Conservation (phyloP, 1,140 invertebrate genomes). For the Sycobia sp. region DNA sequence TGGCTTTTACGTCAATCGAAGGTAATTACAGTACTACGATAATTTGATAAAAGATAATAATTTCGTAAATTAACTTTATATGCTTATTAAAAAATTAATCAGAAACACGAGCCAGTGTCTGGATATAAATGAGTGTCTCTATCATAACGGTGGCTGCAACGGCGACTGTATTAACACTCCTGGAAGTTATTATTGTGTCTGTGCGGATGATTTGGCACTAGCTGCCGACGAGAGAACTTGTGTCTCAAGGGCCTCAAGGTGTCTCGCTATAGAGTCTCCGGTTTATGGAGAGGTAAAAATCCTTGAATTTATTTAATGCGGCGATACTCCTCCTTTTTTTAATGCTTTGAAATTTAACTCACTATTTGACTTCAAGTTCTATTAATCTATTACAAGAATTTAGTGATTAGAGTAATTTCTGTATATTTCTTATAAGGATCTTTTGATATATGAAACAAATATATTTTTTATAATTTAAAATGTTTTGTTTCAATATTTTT, state of each 20-base stretch:
- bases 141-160: constrained; percentile 56
- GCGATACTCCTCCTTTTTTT: too few species aligned
- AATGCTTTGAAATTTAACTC: too few species aligned
- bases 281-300: constrained; percentile 47
- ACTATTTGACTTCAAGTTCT: too few species aligned
- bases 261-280: constrained; percentile 46
- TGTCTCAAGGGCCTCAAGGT: constrained; percentile 49
- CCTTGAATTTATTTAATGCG: neutral
- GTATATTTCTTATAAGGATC: too few species aligned
- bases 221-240: constrained; percentile 63
- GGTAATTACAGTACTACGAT: constrained; percentile 36
- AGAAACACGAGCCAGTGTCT: constrained; percentile 50
- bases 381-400: too few species aligned
- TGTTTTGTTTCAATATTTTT: too few species aligned
- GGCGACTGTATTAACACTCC: constrained; percentile 63
- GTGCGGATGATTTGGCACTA: constrained; percentile 57
- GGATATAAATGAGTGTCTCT: constrained; percentile 54
- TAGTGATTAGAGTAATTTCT: too few species aligned
- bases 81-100: neutral
- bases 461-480: too few species aligned
- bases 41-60: neutral
- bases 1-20: constrained; percentile 46
- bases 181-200: constrained; percentile 62
- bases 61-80: neutral
- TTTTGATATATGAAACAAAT: too few species aligned